A percentile compares a stretch with the other conserved stretches of the same genome.
phyloP scores from a whole-genome alignment of 1,140 invertebrate genomes.

The Leptinotarsa undecemlineata region DNA sequence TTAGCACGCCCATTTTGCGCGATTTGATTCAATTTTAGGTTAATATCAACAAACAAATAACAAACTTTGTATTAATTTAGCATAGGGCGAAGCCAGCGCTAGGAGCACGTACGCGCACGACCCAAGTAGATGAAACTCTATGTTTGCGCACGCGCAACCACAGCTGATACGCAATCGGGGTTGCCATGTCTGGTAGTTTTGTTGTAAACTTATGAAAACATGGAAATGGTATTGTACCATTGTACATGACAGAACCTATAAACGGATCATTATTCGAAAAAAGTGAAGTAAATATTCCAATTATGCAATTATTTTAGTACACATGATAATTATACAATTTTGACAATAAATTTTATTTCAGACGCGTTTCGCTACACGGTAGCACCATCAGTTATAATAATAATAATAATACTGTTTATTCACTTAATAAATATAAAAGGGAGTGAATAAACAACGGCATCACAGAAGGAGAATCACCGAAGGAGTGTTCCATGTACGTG shows the following conservation, averaged over 20 bases:
- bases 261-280: background rate
- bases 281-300: background rate
- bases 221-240: background rate
- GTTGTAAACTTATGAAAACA: background rate
- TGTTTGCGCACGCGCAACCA: constrained; percentile 30
- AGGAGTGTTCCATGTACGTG: too few relatives aligned
- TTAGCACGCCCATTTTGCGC: constrained; percentile 38
- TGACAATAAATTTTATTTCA: too few relatives aligned
- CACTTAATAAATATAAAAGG: too few relatives aligned
- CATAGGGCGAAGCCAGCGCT: constrained; percentile 46
- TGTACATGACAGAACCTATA: background rate
- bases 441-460: too few relatives aligned
- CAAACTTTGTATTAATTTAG: constrained; percentile 47
- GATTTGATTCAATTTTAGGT: constrained; percentile 43
- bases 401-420: too few relatives aligned
- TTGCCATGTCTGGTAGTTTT: constrained; percentile 8
- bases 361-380: background rate
- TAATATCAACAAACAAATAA: constrained; percentile 51
- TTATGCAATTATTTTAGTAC: background rate
- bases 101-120: constrained; percentile 45
- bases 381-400: background rate
- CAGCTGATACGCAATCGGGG: constrained; percentile 28
- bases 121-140: constrained; percentile 19
- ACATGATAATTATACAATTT: background rate
- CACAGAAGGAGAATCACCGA: too few relatives aligned